Base-by-base conservation (phyloP, 2,797 vertebrate species). In the Eospalax fontanierii region DNA sequence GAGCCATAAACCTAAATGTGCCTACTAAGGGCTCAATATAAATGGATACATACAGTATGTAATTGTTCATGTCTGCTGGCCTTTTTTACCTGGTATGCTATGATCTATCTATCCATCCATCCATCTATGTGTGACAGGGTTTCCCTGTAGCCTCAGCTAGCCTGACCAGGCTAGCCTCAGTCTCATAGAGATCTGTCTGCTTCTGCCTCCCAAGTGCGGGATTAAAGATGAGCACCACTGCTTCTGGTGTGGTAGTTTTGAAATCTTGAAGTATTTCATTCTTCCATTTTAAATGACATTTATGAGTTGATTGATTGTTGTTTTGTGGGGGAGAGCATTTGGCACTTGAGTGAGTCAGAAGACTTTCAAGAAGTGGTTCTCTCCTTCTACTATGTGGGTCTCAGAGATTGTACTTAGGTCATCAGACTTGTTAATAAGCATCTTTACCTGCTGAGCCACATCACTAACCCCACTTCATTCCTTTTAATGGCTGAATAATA, bases 401-500 rank as follows among this genome's bases (percentile, higher is more conserved):
- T n/a, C 19, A 24, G 16, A 46, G 46, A 71, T 71, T 71, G 66
- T 50, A 28, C 15, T 6, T 2, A 4, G 30, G 15, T 54, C 66
- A 70, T 85, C 15, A 10, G 46, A 43, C 46, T 70, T 54, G 66
- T 35, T 12, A 18, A 54, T 28, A 28, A 85, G 66, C 0, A 0
- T 26, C 66, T 70, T 85, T 9, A 12, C n/a, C 15, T 71, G 82
- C 46, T 85, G 22, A 70, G 21, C 65, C 28, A 83, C 40, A 21
- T 65, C 6, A 5, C 38, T 33, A 35, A 16, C 10, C 19, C 80
- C 65, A 35, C 28, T 68, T 79, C 30, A 21, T 75, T 95, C 33
- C 21, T 88, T 87, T 87, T 68, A 70, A 61, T 40, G 43, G 84
- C 33, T 66, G 61, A 70, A 46, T 83, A 59, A 68, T 83, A 80